phyloP scores from a whole-genome alignment of 2,888 invertebrate genomes.

The Noctua janthina region DNA sequence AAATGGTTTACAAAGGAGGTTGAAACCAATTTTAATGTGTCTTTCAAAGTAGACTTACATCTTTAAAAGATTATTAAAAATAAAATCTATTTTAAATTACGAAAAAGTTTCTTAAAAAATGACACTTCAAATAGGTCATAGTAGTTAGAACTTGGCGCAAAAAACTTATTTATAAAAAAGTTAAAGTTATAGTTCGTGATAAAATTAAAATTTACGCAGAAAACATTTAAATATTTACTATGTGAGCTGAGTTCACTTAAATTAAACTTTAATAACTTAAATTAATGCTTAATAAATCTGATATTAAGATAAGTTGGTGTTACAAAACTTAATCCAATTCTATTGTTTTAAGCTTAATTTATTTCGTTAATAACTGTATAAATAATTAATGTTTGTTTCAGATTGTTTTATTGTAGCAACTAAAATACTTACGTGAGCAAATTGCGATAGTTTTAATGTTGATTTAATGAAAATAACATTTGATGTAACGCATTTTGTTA shows the following conservation, averaged over 20 bases:
- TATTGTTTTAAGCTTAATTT: conserved; percentile 22
- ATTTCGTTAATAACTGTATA: conserved; percentile 32
- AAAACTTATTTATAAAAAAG: conserved; percentile 2
- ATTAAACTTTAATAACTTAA: background rate
- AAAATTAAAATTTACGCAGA: conserved; percentile 5
- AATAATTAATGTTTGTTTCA: conserved; percentile 36
- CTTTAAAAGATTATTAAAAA: conserved; percentile 1
- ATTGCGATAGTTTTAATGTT: conserved; percentile 15
- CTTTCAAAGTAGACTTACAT: conserved; percentile 31
- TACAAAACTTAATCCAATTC: conserved; percentile 27
- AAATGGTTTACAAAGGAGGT: conserved; percentile 10
- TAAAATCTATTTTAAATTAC: background rate
- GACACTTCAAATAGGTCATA: conserved; percentile 8
- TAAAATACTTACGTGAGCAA: conserved; percentile 12
- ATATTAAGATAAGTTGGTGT: conserved; percentile 18
- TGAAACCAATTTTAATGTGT: background rate
- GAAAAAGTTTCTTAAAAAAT: conserved; percentile 28
- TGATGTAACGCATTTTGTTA: background rate
- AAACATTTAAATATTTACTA: background rate
- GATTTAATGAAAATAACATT: background rate
- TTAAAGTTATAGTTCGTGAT: background rate
- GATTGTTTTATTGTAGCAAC: conserved; percentile 23
- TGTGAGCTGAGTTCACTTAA: background rate
- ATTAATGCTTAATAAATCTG: conserved; percentile 31
- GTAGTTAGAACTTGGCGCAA: conserved; percentile 8